Conservation (phyloP, 1,140 invertebrate species). For the honey bee (Apis mellifera) region Amel_HAv3.1 CM009941.2:7299501-7300000, state of each 20-base stretch:
- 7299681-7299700: neutral
- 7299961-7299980: no score
- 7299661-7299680: neutral
- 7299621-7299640: neutral
- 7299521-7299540: neutral
- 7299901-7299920: no score
- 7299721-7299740: constrained; percentile 1
- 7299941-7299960: no score
- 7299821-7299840: no score
- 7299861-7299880: no score
- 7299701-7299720: neutral
- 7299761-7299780: neutral
- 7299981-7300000: no score
- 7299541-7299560: constrained; percentile 18
- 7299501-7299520: neutral
- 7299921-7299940: no score
- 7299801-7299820: neutral
- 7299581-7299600: constrained; percentile 18
- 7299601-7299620: constrained; percentile 3
- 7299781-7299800: neutral
- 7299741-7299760: neutral
- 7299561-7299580: constrained; percentile 5
- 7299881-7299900: no score
- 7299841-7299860: no score
- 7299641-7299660: neutral